A percentile compares a stretch with the other conserved stretches of the same genome.
These are phyloP conservation scores for Latrodectus elegans DNA, from an alignment of 2,888 invertebrate genomes.

Conservation along the genomic window DNA sequence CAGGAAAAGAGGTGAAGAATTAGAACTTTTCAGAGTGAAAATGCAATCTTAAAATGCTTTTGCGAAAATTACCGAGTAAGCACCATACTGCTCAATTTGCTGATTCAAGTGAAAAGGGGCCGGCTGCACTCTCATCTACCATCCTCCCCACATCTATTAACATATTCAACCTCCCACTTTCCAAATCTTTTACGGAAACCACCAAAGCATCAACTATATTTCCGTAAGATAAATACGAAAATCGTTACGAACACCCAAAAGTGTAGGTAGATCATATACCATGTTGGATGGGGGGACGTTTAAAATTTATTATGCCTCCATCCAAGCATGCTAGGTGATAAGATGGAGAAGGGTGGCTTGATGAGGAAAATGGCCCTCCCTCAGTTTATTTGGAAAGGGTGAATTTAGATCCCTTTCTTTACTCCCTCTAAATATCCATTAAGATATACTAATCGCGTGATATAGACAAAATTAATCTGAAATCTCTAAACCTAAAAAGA, in stretches of 20 bases:
- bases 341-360: constrained; percentile 10
- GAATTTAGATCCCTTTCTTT: constrained; percentile 8
- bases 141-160: neutral
- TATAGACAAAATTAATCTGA: constrained; percentile 60
- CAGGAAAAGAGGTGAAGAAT: no score
- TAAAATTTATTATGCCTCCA: constrained; percentile 64
- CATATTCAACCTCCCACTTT: neutral
- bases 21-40: no score
- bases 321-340: constrained; percentile 60
- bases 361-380: constrained; percentile 7
- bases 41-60: constrained; percentile 4
- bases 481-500: neutral
- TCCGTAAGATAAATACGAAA: constrained; percentile 66
- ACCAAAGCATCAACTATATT: constrained; percentile 62
- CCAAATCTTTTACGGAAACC: constrained; percentile 62
- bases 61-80: constrained; percentile 53
- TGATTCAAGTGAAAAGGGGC: constrained; percentile 47
- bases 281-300: constrained; percentile 21
- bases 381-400: constrained; percentile 10
- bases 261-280: neutral
- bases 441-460: constrained; percentile 62
- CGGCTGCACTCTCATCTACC: neutral
- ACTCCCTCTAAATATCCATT: constrained; percentile 31
- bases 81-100: constrained; percentile 17
- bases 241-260: constrained; percentile 59